Conservation (phyloP, 1,140 invertebrate species). For the Ptiloglossa arizonensis region DNA sequence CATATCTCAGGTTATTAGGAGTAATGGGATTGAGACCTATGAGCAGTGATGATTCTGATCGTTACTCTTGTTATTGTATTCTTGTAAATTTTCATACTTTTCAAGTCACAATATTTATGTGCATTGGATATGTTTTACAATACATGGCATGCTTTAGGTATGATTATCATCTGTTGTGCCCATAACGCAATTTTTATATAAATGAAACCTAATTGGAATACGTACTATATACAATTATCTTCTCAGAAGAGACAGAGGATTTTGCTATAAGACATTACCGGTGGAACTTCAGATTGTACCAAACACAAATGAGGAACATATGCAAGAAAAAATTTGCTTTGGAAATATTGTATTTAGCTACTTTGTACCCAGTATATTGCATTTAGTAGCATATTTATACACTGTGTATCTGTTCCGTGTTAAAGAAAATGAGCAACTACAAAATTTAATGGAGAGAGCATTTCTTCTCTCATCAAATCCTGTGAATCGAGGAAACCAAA, state of each 20-base stretch:
- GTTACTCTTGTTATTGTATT: conserved; percentile 81
- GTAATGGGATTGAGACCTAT: conserved; percentile 89
- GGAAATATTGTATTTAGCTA: conserved; percentile 89
- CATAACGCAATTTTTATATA: neutral
- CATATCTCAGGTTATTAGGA: conserved; percentile 87
- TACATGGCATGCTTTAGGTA: conserved; percentile 90
- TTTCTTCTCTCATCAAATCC: conserved; percentile 86
- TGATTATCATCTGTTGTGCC: conserved; percentile 9
- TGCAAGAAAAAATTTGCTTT: conserved; percentile 85
- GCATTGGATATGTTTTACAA: conserved; percentile 88
- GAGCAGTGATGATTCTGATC: conserved; percentile 83
- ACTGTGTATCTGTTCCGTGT: conserved; percentile 90
- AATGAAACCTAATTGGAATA: neutral
- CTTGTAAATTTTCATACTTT: conserved; percentile 87
- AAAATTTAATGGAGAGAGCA: conserved; percentile 94
- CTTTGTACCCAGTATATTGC: conserved; percentile 89
- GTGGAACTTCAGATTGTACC: conserved; percentile 70
- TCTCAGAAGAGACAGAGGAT: conserved; percentile 87
- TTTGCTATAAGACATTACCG: conserved; percentile 84
- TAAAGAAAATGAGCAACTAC: conserved; percentile 92
- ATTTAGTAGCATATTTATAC: conserved; percentile 89
- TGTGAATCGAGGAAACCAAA: conserved; percentile 86
- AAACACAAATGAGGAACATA: conserved; percentile 73
- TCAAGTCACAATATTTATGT: conserved; percentile 85
- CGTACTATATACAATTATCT: neutral